Conservation (phyloP, 2,113 vertebrate species). For the Varanus salvator region DNA sequence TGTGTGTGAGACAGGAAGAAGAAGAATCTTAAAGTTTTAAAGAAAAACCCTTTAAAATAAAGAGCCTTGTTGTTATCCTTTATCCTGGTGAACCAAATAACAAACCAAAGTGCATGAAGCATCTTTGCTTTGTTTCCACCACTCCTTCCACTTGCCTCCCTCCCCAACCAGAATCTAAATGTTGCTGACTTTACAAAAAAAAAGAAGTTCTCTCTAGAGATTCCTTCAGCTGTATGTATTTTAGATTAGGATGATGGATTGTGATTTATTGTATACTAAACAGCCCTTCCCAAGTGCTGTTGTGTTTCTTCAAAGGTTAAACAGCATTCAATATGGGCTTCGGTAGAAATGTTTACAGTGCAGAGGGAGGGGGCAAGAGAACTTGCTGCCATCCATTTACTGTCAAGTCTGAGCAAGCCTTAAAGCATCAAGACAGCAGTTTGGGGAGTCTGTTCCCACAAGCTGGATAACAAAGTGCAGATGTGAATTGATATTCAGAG, state of each 20-base stretch:
- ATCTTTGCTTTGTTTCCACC: constrained; percentile 24
- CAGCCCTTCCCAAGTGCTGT: constrained; percentile 59
- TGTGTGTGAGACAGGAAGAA: background rate
- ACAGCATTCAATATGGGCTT: constrained; percentile 73
- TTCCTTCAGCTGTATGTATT: constrained; percentile 25
- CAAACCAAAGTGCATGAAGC: constrained; percentile 17
- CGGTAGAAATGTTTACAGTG: constrained; percentile 73
- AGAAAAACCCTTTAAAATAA: constrained; percentile 5
- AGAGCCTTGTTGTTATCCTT: constrained; percentile 13
- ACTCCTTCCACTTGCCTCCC: background rate
- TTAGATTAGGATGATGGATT: constrained; percentile 77
- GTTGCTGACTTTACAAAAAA: constrained; percentile 23
- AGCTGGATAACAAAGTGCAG: constrained; percentile 9
- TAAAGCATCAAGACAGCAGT: constrained; percentile 50
- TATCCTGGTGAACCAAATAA: background rate
- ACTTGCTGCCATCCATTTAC: constrained; percentile 66
- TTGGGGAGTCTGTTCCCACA: constrained; percentile 43
- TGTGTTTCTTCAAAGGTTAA: constrained; percentile 79
- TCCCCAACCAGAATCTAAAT: constrained; percentile 50
- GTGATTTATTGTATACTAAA: constrained; percentile 72
- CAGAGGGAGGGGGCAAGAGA: constrained; percentile 51
- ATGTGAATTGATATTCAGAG: constrained; percentile 31
- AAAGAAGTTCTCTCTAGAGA: constrained; percentile 35
- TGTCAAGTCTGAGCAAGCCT: constrained; percentile 62
- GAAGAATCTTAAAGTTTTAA: constrained; percentile 25